These are phyloP conservation scores for Patagioenas fasciata DNA, from an alignment of 2,113 vertebrate species.

Conservation along the genomic window DNA sequence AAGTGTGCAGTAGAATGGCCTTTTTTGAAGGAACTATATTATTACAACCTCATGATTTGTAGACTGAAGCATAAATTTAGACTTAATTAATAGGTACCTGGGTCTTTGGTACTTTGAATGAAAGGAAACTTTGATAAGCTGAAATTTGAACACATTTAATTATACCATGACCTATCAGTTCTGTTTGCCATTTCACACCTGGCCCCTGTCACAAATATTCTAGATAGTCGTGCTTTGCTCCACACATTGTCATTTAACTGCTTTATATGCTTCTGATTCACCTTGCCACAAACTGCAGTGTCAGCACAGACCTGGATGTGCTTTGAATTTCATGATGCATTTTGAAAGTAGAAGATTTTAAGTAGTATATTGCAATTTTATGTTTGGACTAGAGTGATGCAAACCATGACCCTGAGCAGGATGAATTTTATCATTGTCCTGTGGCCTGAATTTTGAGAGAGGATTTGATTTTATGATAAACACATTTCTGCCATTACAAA, in stretches of 20 bases:
- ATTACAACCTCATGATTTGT: background rate
- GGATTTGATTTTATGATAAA: conserved; percentile 54
- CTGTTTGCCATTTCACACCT: background rate
- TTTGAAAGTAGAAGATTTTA: background rate
- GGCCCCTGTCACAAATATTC: background rate
- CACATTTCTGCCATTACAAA: conserved; percentile 68
- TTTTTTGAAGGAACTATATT: background rate
- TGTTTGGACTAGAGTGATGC: background rate
- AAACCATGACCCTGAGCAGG: background rate
- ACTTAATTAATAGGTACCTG: background rate
- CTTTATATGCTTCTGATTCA: background rate
- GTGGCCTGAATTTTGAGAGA: conserved; percentile 2
- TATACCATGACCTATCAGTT: background rate
- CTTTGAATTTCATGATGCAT: background rate
- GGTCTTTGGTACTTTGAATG: background rate
- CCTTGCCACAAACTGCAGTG: background rate
- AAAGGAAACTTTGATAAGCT: background rate
- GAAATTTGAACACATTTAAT: background rate
- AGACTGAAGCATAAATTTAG: background rate
- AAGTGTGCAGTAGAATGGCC: background rate
- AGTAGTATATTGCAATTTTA: background rate
- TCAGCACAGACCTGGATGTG: background rate
- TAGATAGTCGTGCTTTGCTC: background rate
- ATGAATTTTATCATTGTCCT: conserved; percentile 5
- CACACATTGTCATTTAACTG: background rate